phyloP scores from a whole-genome alignment of 2,113 vertebrate species.

The Grammomys dolichurus region DNA sequence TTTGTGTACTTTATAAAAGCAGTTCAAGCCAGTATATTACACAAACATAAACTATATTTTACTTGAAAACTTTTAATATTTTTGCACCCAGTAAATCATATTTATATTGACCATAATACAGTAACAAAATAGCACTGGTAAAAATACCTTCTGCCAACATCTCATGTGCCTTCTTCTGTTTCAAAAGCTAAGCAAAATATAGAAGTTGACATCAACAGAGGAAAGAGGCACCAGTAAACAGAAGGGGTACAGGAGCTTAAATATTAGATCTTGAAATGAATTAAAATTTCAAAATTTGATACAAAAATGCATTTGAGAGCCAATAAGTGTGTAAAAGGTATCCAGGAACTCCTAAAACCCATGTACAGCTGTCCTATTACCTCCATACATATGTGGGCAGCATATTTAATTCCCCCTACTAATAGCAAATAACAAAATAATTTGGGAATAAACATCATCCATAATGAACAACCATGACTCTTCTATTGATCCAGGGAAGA shows the following conservation, averaged over 20 bases:
- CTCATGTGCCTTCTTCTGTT: neutral
- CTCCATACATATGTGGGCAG: neutral
- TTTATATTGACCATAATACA: slow-evolving; percentile 25
- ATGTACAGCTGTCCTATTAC: neutral
- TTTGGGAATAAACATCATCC: neutral
- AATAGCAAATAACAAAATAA: neutral
- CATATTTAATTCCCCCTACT: neutral
- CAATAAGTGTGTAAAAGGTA: neutral
- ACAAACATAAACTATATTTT: neutral
- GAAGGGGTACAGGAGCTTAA: neutral
- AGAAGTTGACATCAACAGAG: slow-evolving; percentile 31
- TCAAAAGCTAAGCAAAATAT: slow-evolving; percentile 17
- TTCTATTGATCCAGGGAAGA: neutral
- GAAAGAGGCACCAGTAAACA: neutral
- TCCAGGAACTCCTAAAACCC: neutral
- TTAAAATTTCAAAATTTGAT: neutral
- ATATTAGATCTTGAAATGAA: slow-evolving; percentile 1
- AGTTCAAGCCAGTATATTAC: neutral
- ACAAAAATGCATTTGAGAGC: neutral
- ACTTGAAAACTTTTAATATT: neutral
- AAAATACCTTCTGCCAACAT: slow-evolving; percentile 14
- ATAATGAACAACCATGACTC: neutral
- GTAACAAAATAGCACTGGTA: neutral
- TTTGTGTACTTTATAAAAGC: neutral
- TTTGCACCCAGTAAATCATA: neutral